These are phyloP conservation scores for Leptopilina syphax DNA, from an alignment of 2,888 invertebrate species.

Conservation along the genomic window DNA sequence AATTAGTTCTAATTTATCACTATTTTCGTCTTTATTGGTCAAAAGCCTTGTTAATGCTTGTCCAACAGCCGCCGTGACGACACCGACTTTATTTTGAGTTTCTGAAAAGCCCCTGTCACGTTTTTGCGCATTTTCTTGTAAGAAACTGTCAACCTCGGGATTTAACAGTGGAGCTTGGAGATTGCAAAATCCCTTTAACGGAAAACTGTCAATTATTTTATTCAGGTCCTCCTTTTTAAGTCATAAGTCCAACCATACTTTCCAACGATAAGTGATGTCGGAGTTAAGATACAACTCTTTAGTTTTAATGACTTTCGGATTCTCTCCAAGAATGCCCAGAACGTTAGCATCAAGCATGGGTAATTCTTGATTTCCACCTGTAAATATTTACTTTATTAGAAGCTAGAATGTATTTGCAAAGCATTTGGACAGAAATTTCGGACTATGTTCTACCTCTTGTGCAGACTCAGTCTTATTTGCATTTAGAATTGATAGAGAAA, in stretches of 20 bases:
- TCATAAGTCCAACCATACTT: background rate
- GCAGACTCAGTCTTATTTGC: background rate
- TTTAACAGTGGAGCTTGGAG: constrained; percentile 25
- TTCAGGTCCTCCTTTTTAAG: constrained; percentile 27
- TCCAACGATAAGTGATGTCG: background rate
- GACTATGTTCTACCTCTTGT: background rate
- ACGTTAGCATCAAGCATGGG: background rate
- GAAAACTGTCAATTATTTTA: background rate
- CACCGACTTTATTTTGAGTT: constrained; percentile 1
- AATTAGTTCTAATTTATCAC: constrained; percentile 28
- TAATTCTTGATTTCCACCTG: background rate
- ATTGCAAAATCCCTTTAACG: background rate
- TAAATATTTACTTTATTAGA: background rate
- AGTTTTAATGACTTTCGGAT: background rate
- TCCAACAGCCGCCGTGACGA: background rate
- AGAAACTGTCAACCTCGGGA: constrained; percentile 16
- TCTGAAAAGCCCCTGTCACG: constrained; percentile 24
- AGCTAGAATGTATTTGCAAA: too few relatives aligned
- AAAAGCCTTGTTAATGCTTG: background rate
- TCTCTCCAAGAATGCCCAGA: background rate
- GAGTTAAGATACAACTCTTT: background rate
- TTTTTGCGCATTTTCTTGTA: constrained; percentile 20
- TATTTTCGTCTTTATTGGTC: background rate
- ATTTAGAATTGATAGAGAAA: too few relatives aligned
- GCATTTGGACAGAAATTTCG: background rate